These are phyloP conservation scores for Hirtodrosophila duncani DNA, from an alignment of 2,888 invertebrate genomes.

Conservation along the genomic window DNA sequence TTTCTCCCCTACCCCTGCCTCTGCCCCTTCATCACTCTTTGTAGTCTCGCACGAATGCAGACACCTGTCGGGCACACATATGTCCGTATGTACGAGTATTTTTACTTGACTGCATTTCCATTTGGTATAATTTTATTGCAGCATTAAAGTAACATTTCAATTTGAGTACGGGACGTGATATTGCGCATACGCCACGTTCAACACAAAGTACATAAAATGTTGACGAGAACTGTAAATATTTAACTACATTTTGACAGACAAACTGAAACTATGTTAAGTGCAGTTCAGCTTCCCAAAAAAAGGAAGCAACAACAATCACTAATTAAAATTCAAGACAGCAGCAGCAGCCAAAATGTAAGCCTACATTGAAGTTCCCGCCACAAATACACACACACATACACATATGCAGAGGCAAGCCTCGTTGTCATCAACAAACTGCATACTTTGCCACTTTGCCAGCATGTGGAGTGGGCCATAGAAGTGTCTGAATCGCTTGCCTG, in stretches of 20 bases:
- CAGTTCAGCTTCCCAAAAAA: neutral
- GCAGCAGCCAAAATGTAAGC: slow-evolving; percentile 7
- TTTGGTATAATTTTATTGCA: slow-evolving; percentile 59
- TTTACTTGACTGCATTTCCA: slow-evolving; percentile 54
- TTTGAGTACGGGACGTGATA: slow-evolving; percentile 50
- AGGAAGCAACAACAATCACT: slow-evolving; percentile 33
- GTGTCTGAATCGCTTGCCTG: slow-evolving; percentile 27
- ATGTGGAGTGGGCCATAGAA: slow-evolving; percentile 17
- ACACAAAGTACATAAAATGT: slow-evolving; percentile 23
- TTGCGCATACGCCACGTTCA: slow-evolving; percentile 47
- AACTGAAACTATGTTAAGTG: slow-evolving; percentile 66
- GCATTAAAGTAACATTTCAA: slow-evolving; percentile 69
- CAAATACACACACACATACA: slow-evolving; percentile 17
- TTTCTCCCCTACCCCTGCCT: neutral
- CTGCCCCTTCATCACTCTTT: slow-evolving; percentile 2
- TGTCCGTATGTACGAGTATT: slow-evolving; percentile 12
- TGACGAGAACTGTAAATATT: slow-evolving; percentile 63
- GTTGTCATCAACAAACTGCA: slow-evolving; percentile 40
- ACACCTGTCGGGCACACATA: slow-evolving; percentile 51
- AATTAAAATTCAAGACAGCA: slow-evolving; percentile 64
- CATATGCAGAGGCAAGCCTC: slow-evolving; percentile 3
- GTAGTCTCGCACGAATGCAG: slow-evolving; percentile 41
- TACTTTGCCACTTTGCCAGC: slow-evolving; percentile 35
- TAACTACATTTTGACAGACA: slow-evolving; percentile 39
- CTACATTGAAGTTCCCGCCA: slow-evolving; percentile 41